Evolutionary conservation across 1,140 invertebrate species (phyloP), one percentile per base, ranked within the genome.

Genomic region (Microplitis demolitor): DNA sequence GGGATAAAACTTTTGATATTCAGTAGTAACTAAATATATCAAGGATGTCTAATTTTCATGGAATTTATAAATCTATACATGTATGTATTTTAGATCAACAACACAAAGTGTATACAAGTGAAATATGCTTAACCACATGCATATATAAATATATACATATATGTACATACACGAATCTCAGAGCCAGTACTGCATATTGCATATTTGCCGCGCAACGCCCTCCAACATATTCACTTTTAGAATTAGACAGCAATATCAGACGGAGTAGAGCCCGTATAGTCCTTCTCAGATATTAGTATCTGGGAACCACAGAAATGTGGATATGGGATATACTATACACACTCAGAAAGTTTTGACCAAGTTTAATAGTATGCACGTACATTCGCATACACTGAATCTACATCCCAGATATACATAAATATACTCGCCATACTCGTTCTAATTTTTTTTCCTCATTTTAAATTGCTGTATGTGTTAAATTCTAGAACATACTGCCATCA

Each of bases 201-300:
- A 72, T 69, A 72, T 75, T 68, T 61, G 61, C 39, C 39, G 60
- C 53, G 54, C 39, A 66, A 62, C 45, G 31, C 13, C n/a, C 24
- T 3, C 31, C 24, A 62, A 35, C 66, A 71, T 50, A 70, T 70
- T 34, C 69, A 76, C 64, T 73, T 70, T 33, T 69, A 35, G 73
- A 74, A 76, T 76, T 69, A 76, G 72, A 71, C 69, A 74, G 75
- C 63, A 74, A 71, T 73, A 70, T 68, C 39, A 66, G 64, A 45
- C 39, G 60, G 64, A 45, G 39, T 11, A 45, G 39, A 45, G 39
- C 5, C 39, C 35, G 39, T n/a, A 53, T 34, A 54, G 64, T 37
- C 60, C 53, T 5, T 16, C 54, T 14, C 14, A 51, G 53, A 70
- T 74, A 76, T 74, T 76, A 76, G 73, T 74, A 71, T 68, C 58